Conservation (phyloP, 2,113 vertebrate genomes). For the Podarcis raffonei region DNA sequence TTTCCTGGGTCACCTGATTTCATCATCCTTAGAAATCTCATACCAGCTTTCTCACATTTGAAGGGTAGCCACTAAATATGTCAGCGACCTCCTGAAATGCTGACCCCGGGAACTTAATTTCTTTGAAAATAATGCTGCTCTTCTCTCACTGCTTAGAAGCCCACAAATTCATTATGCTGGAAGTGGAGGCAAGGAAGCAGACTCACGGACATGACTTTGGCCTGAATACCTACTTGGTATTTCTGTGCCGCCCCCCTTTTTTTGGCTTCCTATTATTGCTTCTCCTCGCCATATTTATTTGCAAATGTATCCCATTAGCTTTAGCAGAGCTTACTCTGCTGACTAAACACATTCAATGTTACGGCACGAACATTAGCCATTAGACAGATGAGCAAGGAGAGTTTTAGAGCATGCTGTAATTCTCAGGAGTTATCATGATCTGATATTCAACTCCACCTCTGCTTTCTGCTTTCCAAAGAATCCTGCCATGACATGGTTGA, state of each 20-base stretch:
- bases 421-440: neutral
- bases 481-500: neutral
- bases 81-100: neutral
- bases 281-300: neutral
- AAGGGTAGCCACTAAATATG: neutral
- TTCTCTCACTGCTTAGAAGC: neutral
- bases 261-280: neutral
- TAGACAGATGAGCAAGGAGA: neutral
- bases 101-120: neutral
- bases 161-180: neutral
- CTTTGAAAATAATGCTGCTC: neutral
- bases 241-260: neutral
- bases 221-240: neutral
- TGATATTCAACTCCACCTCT: neutral
- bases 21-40: neutral
- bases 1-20: neutral
- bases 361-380: neutral
- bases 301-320: neutral
- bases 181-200: neutral
- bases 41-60: slow-evolving; percentile 2
- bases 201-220: neutral
- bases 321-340: neutral
- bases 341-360: neutral
- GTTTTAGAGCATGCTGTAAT: neutral
- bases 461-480: neutral